These are phyloP conservation scores for Himalopsyche anomala DNA, from an alignment of 2,888 invertebrate species.

Conservation along the genomic window DNA sequence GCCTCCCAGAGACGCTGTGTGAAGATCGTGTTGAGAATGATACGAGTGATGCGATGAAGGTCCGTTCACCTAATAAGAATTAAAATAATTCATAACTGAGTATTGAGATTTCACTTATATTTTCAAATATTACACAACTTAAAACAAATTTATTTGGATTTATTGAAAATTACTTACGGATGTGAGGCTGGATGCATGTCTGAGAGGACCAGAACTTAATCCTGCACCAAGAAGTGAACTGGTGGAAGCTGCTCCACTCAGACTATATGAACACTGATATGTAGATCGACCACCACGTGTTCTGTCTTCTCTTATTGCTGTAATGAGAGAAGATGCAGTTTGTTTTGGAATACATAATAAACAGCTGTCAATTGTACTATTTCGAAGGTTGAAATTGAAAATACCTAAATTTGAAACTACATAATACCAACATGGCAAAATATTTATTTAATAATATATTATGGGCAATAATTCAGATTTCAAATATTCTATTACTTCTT, in stretches of 20 bases:
- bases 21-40: slow-evolving; percentile 67
- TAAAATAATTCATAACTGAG: neutral
- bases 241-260: slow-evolving; percentile 83
- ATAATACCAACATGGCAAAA: too few species aligned
- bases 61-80: slow-evolving; percentile 72
- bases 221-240: slow-evolving; percentile 74
- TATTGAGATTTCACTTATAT: neutral
- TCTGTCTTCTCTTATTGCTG: slow-evolving; percentile 95
- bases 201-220: slow-evolving; percentile 71
- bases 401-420: too few species aligned
- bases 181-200: slow-evolving; percentile 76
- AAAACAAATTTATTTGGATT: slow-evolving; percentile 3
- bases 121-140: too few species aligned
- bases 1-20: slow-evolving; percentile 67
- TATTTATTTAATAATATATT: too few species aligned
- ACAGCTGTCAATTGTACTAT: too few species aligned
- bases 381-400: too few species aligned
- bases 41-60: slow-evolving; percentile 71
- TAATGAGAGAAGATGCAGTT: slow-evolving; percentile 60
- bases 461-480: too few species aligned
- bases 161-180: slow-evolving; percentile 69
- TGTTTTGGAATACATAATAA: too few species aligned
- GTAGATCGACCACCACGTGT: slow-evolving; percentile 97
- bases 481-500: too few species aligned
- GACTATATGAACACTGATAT: slow-evolving; percentile 94